Percentiles rank a stretch among this genome's conserved stretches.
Evolutionary conservation across 2,888 invertebrate genomes (phyloP).

Genomic region (Acleris emargana): DNA sequence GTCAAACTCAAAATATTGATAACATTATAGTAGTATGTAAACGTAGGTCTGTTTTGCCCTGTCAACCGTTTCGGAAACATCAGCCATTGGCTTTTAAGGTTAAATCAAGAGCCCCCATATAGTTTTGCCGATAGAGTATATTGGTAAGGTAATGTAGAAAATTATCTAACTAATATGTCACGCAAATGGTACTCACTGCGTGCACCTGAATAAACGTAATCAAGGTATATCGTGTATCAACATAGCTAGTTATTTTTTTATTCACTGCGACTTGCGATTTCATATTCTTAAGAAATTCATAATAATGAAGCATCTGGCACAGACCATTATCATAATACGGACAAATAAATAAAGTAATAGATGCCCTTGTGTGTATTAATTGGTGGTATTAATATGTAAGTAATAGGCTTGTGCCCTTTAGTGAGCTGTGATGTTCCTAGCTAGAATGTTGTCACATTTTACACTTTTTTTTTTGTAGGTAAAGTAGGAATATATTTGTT

Average conservation of each 20-base stretch:
- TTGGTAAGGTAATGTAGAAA: too few relatives aligned
- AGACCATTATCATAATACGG: constrained; percentile 31
- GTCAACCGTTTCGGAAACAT: too few relatives aligned
- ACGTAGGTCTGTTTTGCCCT: too few relatives aligned
- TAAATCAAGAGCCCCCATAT: too few relatives aligned
- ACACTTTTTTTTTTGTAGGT: background rate
- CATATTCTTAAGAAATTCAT: constrained; percentile 7
- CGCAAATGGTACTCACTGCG: constrained; percentile 1
- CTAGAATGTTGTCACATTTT: constrained; percentile 38
- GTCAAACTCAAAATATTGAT: too few relatives aligned
- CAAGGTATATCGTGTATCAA: constrained; percentile 6
- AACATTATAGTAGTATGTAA: too few relatives aligned
- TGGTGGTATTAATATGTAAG: constrained; percentile 34
- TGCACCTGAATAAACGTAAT: constrained; percentile 18
- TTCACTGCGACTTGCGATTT: constrained; percentile 15
- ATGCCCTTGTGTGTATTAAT: constrained; percentile 29
- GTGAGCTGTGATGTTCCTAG: constrained; percentile 41
- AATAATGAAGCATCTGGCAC: constrained; percentile 15
- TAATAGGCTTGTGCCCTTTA: constrained; percentile 39
- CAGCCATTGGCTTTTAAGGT: too few relatives aligned
- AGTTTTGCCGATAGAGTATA: too few relatives aligned
- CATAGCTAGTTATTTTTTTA: constrained; percentile 34
- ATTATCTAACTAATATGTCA: too few relatives aligned
- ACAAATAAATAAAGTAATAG: constrained; percentile 25
- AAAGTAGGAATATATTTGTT: too few relatives aligned